Percentiles rank a stretch among this genome's conserved stretches.
phyloP scores from a whole-genome alignment of 2,797 vertebrate genomes.

The Sphaeramia orbicularis region DNA sequence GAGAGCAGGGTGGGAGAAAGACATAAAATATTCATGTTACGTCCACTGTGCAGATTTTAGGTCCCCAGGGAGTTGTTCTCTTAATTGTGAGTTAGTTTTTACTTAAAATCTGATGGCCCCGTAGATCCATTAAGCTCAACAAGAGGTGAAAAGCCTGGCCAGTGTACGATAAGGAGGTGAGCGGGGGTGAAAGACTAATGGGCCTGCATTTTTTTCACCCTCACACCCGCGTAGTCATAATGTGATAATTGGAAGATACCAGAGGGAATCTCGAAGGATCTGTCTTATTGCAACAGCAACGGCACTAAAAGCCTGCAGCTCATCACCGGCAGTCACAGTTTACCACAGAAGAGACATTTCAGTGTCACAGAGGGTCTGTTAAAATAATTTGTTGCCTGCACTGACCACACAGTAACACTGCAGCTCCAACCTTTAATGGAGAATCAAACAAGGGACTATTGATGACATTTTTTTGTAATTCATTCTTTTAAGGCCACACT shows the following conservation, averaged over 20 bases:
- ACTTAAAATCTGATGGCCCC: constrained; percentile 75
- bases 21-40: constrained; percentile 70
- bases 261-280: constrained; percentile 84
- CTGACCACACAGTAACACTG: constrained; percentile 37
- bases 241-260: constrained; percentile 89
- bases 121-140: constrained; percentile 79
- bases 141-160: constrained; percentile 68
- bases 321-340: constrained; percentile 59
- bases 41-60: constrained; percentile 61
- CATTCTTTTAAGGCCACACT: neutral
- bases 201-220: constrained; percentile 78
- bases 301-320: constrained; percentile 69
- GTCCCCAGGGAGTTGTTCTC: constrained; percentile 71
- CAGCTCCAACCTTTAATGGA: constrained; percentile 20
- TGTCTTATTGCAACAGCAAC: constrained; percentile 79
- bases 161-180: constrained; percentile 83
- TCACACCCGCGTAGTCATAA: constrained; percentile 89
- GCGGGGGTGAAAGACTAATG: constrained; percentile 89
- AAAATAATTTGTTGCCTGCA: constrained; percentile 54
- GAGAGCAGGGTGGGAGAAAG: constrained; percentile 28
- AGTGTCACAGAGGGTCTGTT: constrained; percentile 52
- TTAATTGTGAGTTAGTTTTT: constrained; percentile 82
- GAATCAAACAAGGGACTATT: constrained; percentile 14
- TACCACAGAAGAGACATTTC: constrained; percentile 60
- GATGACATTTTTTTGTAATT: neutral